Percentiles rank a stretch among this genome's conserved stretches.
Evolutionary conservation across 2,797 vertebrate species (phyloP).

Genomic region (Hemitrygon akajei): DNA sequence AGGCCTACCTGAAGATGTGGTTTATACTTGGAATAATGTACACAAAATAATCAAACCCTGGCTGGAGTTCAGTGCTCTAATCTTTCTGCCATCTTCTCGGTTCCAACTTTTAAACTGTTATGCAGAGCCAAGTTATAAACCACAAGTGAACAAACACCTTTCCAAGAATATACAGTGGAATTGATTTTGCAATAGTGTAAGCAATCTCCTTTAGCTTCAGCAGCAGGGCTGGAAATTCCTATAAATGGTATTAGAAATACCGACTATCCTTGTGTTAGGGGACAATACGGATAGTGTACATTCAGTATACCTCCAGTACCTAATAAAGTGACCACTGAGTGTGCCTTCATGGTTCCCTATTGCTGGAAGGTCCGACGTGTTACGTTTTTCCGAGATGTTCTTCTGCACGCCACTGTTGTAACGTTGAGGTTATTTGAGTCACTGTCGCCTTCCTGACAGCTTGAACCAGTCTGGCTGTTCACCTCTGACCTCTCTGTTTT

Average conservation of each 20-base stretch:
- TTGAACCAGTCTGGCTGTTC: no score
- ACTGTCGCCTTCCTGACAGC: no score
- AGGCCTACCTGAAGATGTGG: not conserved
- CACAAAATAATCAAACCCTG: not conserved
- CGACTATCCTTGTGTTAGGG: not conserved
- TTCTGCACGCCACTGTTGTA: no score
- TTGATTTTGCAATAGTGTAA: not conserved
- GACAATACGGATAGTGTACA: not conserved
- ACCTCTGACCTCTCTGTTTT: no score
- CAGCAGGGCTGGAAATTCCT: not conserved
- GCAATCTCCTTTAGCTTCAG: not conserved
- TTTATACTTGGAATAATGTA: not conserved
- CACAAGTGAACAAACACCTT: not conserved
- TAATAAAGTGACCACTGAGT: no score
- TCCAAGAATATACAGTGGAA: no score
- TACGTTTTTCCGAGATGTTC: no score
- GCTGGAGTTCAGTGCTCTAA: not conserved
- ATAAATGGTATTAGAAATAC: no score
- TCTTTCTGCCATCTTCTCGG: not conserved
- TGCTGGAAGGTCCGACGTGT: no score
- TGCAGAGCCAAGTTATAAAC: not conserved
- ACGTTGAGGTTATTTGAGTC: no score
- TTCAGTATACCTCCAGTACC: not conserved
- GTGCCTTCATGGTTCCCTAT: no score
- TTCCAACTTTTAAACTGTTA: not conserved